These are phyloP conservation scores for Drosophila navojoa DNA, from an alignment of 1,140 invertebrate genomes.

Conservation along the genomic window DNA sequence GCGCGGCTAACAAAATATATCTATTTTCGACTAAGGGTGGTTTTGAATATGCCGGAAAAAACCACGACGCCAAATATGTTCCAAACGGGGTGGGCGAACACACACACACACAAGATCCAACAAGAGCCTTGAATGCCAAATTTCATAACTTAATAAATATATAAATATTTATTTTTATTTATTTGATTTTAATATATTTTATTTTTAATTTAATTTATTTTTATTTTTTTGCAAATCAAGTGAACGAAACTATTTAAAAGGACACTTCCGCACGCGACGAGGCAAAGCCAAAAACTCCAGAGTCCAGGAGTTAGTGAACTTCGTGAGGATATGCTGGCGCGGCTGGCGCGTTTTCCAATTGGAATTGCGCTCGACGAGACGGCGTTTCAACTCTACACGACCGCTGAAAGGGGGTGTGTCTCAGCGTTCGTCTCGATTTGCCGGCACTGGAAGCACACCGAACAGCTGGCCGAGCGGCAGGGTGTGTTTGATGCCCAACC, in stretches of 20 bases:
- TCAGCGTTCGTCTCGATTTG: conserved; percentile 3
- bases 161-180: neutral
- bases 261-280: conserved; percentile 63
- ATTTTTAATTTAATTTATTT: no score
- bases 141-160: neutral
- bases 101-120: neutral
- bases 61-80: conserved; percentile 38
- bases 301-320: conserved; percentile 61
- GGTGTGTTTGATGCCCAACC: conserved; percentile 53
- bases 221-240: no score
- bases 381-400: conserved; percentile 57
- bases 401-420: conserved; percentile 19
- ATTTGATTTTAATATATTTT: no score
- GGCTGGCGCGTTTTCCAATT: conserved; percentile 62
- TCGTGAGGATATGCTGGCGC: conserved; percentile 46
- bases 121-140: neutral
- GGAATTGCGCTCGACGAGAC: conserved; percentile 52
- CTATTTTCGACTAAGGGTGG: conserved; percentile 31
- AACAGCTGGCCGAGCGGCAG: conserved; percentile 58
- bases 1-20: conserved; percentile 6
- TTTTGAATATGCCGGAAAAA: conserved; percentile 41
- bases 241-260: neutral
- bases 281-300: conserved; percentile 64
- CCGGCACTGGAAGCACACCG: conserved; percentile 40
- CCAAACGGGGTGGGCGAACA: conserved; percentile 35